Percentiles rank a stretch among this genome's conserved stretches.
phyloP scores from a whole-genome alignment of 2,797 vertebrate genomes.

The Gorsachius magnificus region DNA sequence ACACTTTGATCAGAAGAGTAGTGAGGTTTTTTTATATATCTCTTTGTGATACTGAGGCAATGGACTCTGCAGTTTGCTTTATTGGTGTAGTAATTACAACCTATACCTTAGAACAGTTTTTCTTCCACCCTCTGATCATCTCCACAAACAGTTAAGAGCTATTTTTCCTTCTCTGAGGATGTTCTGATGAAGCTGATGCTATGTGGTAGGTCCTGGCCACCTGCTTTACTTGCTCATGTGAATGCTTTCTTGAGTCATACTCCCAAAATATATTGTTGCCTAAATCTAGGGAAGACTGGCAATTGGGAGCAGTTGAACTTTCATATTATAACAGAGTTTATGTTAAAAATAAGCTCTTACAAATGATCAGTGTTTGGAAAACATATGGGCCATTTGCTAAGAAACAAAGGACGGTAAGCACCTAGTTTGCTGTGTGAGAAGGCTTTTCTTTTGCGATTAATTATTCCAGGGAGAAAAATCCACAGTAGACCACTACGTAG shows the following conservation, averaged over 20 bases:
- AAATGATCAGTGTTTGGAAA: background rate
- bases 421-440: background rate
- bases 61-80: background rate
- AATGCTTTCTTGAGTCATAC: constrained; percentile 50
- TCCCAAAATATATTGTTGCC: constrained; percentile 44
- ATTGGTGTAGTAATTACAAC: background rate
- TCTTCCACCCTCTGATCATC: background rate
- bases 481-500: background rate
- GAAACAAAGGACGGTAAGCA: background rate
- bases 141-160: background rate
- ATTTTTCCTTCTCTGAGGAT: constrained; percentile 21
- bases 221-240: constrained; percentile 53
- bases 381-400: background rate
- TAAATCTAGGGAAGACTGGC: constrained; percentile 14
- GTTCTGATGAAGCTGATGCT: constrained; percentile 9
- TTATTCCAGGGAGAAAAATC: background rate
- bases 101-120: background rate
- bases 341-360: background rate
- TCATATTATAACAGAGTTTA: background rate
- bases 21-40: background rate
- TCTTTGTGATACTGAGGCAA: background rate
- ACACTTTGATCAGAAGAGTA: background rate
- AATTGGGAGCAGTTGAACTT: background rate
- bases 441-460: background rate
- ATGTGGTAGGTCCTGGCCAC: constrained; percentile 37